Evolutionary conservation across 2,797 vertebrate genomes (phyloP).

Genomic region (Poliocrania exsul): DNA sequence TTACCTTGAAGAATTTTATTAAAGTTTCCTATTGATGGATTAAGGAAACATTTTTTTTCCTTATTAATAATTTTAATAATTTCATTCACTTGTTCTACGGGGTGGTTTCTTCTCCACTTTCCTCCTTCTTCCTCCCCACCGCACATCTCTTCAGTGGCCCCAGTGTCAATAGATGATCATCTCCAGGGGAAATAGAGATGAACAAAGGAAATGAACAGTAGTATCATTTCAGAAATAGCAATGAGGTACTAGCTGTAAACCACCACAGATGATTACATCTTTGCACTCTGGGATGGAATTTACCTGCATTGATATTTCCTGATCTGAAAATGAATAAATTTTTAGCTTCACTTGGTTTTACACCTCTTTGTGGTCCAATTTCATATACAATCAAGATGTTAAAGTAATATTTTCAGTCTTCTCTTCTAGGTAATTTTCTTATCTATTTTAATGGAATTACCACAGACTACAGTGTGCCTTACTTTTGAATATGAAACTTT

Average conservation of each 20-base stretch:
- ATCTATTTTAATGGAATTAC: constrained; percentile 25
- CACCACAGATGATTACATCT: background rate
- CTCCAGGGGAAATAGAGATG: background rate
- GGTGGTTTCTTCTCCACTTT: background rate
- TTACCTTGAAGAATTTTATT: background rate
- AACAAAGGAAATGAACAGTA: constrained; percentile 30
- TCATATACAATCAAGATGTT: constrained; percentile 1
- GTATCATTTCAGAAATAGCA: constrained; percentile 5
- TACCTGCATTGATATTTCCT: constrained; percentile 4
- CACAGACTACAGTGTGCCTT: background rate
- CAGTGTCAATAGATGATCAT: background rate
- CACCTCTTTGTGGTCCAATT: constrained; percentile 9
- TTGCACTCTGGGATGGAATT: background rate
- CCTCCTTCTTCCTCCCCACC: background rate
- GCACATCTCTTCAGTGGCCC: background rate
- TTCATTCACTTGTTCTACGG: background rate
- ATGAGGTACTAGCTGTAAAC: background rate
- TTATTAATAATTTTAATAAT: background rate
- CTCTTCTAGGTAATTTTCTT: constrained; percentile 10
- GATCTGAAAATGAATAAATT: background rate
- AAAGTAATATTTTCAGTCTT: background rate
- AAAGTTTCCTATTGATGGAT: background rate
- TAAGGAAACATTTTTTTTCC: background rate
- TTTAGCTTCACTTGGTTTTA: background rate
- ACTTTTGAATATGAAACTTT: background rate